Evolutionary conservation across 1,140 invertebrate genomes (phyloP).

Genomic region (Metopolophium dirhodum): DNA sequence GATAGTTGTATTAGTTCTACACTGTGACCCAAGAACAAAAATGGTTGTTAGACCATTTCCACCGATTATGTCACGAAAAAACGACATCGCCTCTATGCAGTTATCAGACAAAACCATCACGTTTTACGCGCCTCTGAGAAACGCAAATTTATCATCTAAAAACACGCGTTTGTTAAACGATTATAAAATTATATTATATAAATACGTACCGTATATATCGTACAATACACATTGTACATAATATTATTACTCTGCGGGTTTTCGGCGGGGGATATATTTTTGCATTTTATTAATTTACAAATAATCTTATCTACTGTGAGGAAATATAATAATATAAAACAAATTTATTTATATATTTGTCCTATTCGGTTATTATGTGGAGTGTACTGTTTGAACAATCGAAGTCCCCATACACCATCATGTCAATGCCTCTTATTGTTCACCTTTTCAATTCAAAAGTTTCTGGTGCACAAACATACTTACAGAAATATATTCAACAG

Average conservation of each 20-base stretch:
- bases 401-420: neutral
- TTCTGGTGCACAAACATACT: neutral
- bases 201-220: too few relatives aligned
- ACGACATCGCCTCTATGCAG: neutral
- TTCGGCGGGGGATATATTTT: neutral
- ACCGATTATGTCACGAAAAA: neutral
- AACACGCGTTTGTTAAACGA: neutral
- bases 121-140: neutral
- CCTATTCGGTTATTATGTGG: neutral
- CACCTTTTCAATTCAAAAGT: neutral
- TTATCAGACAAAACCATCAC: neutral
- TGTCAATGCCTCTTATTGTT: conserved; percentile 2
- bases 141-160: neutral
- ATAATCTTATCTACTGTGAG: neutral
- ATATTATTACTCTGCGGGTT: neutral
- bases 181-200: neutral
- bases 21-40: neutral
- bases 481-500: conserved; percentile 32
- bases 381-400: conserved; percentile 10
- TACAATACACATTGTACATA: neutral
- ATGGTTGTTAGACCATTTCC: neutral
- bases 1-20: neutral
- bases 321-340: neutral
- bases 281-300: neutral
- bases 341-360: conserved; percentile 6